These are phyloP conservation scores for Theropithecus gelada DNA, from an alignment of 2,113 vertebrate species.

Conservation along the genomic window DNA sequence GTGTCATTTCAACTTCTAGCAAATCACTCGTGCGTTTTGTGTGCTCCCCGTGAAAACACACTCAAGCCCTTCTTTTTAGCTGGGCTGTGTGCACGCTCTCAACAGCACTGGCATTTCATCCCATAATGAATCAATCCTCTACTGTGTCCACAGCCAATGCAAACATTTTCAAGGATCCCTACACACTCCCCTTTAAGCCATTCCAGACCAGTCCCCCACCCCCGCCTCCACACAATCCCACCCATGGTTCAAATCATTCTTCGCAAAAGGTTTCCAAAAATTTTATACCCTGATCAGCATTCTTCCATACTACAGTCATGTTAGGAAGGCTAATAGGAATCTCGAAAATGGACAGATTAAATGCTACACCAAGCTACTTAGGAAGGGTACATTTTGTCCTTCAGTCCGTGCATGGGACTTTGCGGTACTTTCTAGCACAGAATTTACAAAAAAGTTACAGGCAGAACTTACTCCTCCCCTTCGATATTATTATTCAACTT, in stretches of 20 bases:
- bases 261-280: conserved; percentile 59
- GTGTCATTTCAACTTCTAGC: not conserved
- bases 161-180: not conserved
- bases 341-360: not conserved
- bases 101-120: not conserved
- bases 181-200: not conserved
- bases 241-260: not conserved
- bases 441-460: conserved; percentile 37
- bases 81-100: not conserved
- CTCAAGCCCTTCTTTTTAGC: not conserved
- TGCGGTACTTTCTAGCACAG: not conserved
- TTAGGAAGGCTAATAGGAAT: not conserved
- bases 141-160: not conserved
- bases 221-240: not conserved
- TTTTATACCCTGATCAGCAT: not conserved
- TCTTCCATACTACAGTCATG: not conserved
- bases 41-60: not conserved
- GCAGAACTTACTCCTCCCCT: conserved; percentile 30
- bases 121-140: not conserved
- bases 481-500: not conserved
- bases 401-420: not conserved
- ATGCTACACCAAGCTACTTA: not conserved
- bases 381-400: not conserved
- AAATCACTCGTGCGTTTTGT: not conserved
- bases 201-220: not conserved